These are phyloP conservation scores for Lophura swinhoii DNA, from an alignment of 2,797 vertebrate genomes.

Conservation along the genomic window DNA sequence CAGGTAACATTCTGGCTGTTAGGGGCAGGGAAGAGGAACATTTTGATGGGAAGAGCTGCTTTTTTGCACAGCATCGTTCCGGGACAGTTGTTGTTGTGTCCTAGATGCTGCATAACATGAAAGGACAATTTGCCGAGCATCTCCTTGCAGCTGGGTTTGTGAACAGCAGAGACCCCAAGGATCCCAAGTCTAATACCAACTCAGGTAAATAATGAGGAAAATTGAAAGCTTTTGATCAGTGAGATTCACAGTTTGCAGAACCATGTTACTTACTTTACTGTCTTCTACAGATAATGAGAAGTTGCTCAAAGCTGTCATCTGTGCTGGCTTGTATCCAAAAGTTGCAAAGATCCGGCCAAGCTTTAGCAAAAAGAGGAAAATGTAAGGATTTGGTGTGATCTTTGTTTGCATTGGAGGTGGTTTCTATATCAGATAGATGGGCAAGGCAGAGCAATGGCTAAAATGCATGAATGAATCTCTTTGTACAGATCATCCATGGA, in stretches of 20 bases:
- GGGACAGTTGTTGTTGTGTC: neutral
- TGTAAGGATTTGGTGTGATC: slow-evolving; percentile 82
- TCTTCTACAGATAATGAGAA: slow-evolving; percentile 91
- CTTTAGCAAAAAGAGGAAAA: slow-evolving; percentile 90
- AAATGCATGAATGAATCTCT: neutral
- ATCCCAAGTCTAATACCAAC: slow-evolving; percentile 92
- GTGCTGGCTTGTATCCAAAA: slow-evolving; percentile 97
- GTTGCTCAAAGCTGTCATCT: slow-evolving; percentile 97
- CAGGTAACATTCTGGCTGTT: slow-evolving; percentile 81
- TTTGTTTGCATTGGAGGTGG: neutral
- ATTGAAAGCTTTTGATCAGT: neutral
- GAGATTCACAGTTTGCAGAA: neutral
- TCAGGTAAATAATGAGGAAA: slow-evolving; percentile 81
- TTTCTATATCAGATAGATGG: neutral
- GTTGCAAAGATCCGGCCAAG: slow-evolving; percentile 94
- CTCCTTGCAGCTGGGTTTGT: slow-evolving; percentile 92
- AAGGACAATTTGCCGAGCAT: slow-evolving; percentile 96
- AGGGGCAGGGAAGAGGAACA: too few species aligned
- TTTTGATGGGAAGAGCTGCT: neutral
- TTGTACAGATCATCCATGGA: fast-evolving
- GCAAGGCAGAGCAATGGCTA: neutral
- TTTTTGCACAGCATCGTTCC: neutral
- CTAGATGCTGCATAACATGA: slow-evolving; percentile 98
- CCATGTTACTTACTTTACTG: neutral
- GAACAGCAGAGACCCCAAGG: slow-evolving; percentile 89